phyloP scores from a whole-genome alignment of 2,888 invertebrate genomes.

The Rhagium mordax region DNA sequence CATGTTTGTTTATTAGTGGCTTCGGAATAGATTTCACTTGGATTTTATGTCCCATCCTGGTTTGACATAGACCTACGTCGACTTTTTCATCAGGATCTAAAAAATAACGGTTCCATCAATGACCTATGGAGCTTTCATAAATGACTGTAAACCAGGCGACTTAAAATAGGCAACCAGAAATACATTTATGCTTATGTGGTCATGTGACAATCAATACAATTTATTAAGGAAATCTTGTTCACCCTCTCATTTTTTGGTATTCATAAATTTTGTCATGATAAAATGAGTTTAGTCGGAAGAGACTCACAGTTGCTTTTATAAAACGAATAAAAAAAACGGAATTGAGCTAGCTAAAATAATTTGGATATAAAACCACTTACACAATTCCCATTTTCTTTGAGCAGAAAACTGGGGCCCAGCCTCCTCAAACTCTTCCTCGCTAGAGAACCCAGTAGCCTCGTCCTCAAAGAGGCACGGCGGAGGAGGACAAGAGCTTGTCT shows the following conservation, averaged over 20 bases:
- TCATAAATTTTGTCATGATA: too few species aligned
- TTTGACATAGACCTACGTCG: conserved; percentile 69
- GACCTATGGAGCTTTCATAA: not conserved
- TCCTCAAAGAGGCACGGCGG: conserved; percentile 59
- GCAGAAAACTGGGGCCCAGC: conserved; percentile 49
- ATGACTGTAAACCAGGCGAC: too few species aligned
- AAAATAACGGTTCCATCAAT: conserved; percentile 24
- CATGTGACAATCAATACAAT: too few species aligned
- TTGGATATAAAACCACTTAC: conserved; percentile 55
- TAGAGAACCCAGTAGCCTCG: conserved; percentile 67
- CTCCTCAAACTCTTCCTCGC: conserved; percentile 64
- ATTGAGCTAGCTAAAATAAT: too few species aligned
- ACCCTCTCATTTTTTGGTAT: too few species aligned
- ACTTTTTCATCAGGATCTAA: conserved; percentile 65
- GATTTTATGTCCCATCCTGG: conserved; percentile 73
- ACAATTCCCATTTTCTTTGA: conserved; percentile 64
- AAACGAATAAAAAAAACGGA: too few species aligned
- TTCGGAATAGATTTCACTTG: conserved; percentile 70
- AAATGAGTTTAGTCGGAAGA: too few species aligned
- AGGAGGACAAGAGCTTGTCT: conserved; percentile 33
- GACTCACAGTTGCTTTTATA: too few species aligned
- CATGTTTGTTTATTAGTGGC: conserved; percentile 62
- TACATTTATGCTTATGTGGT: too few species aligned
- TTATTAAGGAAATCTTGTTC: too few species aligned
- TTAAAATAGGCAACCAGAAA: too few species aligned